Evolutionary conservation across 2,113 vertebrate genomes (phyloP).

Genomic region (Centropus bengalensis): DNA sequence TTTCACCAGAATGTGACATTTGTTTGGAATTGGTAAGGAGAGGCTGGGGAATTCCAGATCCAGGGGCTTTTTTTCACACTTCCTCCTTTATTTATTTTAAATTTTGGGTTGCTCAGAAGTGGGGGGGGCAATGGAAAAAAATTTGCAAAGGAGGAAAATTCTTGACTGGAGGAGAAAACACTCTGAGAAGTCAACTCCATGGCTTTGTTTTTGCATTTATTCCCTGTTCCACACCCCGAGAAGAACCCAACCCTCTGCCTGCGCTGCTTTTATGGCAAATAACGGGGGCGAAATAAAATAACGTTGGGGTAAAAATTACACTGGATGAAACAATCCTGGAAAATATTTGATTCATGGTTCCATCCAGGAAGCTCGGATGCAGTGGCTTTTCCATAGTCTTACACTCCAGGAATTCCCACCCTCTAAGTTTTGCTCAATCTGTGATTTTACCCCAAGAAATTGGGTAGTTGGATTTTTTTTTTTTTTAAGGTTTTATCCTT

Average conservation of each 20-base stretch:
- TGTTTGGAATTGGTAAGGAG: not conserved
- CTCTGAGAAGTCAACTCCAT: not conserved
- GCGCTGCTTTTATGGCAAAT: constrained; percentile 3
- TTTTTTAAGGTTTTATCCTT: not conserved
- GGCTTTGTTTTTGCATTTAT: constrained; percentile 27
- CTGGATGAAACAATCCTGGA: not conserved
- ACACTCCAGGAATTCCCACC: not conserved
- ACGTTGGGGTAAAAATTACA: not conserved
- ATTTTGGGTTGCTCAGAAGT: not conserved
- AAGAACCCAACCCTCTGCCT: constrained; percentile 46
- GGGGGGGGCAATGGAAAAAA: not conserved
- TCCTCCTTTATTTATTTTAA: not conserved
- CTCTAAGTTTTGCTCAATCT: not conserved
- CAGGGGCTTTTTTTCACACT: not conserved
- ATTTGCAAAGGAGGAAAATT: not conserved
- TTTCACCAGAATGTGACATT: constrained; percentile 6
- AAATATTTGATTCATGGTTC: constrained; percentile 15
- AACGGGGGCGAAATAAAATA: not conserved
- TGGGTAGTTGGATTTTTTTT: not conserved
- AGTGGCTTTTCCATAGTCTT: not conserved
- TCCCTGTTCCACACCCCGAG: not conserved
- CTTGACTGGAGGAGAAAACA: constrained; percentile 5
- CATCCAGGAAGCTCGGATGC: not conserved
- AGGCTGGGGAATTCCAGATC: constrained; percentile 25
- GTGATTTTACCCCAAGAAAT: not conserved